These are phyloP conservation scores for Bufo gargarizans DNA, from an alignment of 2,113 vertebrate species.

Conservation along the genomic window DNA sequence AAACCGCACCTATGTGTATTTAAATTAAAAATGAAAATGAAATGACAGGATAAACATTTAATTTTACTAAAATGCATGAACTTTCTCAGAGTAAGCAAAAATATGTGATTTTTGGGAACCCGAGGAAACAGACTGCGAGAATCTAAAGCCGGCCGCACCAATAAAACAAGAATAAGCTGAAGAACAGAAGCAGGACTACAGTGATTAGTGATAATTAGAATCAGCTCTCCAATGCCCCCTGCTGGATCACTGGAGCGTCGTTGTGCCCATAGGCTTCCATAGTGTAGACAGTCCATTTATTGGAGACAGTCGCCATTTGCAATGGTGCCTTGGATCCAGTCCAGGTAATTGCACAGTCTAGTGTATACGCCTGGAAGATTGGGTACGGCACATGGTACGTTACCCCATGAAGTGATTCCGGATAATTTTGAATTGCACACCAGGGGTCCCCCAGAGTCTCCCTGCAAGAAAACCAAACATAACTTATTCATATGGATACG, in stretches of 20 bases:
- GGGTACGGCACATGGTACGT: slow-evolving; percentile 75
- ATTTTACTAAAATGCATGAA: too few species aligned
- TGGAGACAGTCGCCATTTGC: slow-evolving; percentile 21
- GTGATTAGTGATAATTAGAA: not conserved
- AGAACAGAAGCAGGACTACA: not conserved
- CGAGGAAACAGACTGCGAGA: too few species aligned
- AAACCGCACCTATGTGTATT: too few species aligned
- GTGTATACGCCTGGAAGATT: slow-evolving; percentile 85
- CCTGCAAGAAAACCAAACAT: slow-evolving; percentile 62
- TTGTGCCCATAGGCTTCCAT: not conserved
- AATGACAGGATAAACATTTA: too few species aligned
- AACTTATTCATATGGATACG: not conserved
- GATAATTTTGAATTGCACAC: slow-evolving; percentile 72
- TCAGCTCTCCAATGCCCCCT: not conserved
- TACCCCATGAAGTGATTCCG: slow-evolving; percentile 85
- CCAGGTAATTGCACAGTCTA: slow-evolving; percentile 77
- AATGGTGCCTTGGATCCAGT: slow-evolving; percentile 72
- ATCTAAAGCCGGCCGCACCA: too few species aligned
- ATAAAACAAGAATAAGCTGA: too few species aligned
- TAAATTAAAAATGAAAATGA: too few species aligned
- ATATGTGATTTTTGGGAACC: too few species aligned
- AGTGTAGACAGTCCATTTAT: not conserved
- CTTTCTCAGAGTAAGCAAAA: too few species aligned
- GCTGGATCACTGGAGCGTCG: not conserved
- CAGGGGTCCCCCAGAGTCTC: slow-evolving; percentile 78